phyloP scores from a whole-genome alignment of 2,888 invertebrate genomes.

The Tineola bisselliella region DNA sequence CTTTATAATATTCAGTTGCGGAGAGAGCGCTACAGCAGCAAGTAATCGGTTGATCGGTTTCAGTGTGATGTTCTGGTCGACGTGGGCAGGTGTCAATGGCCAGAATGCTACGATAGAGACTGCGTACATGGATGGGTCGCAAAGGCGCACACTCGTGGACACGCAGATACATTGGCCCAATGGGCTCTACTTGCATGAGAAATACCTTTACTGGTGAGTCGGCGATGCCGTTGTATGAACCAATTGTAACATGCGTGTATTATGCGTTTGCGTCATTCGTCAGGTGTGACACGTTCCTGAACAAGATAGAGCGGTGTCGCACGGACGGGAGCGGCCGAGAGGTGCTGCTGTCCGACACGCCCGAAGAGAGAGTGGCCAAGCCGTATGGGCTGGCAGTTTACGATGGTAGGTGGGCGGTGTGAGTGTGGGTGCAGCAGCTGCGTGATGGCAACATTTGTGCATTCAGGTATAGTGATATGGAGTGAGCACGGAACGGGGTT shows the following conservation, averaged over 20 bases:
- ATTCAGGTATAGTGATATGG: conserved; percentile 73
- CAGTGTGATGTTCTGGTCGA: conserved; percentile 79
- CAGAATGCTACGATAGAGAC: conserved; percentile 69
- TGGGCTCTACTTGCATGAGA: conserved; percentile 68
- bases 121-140: conserved; percentile 79
- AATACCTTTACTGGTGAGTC: conserved; percentile 39
- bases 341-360: conserved; percentile 50
- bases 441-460: too few relatives aligned
- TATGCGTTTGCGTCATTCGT: too few relatives aligned
- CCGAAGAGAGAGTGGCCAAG: conserved; percentile 43
- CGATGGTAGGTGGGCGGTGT: conserved; percentile 37
- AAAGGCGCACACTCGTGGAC: conserved; percentile 64
- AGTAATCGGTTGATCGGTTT: background rate
- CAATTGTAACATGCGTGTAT: background rate
- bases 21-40: too few relatives aligned
- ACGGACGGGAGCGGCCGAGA: conserved; percentile 63
- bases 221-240: too few relatives aligned
- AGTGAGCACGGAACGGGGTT: conserved; percentile 74
- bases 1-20: too few relatives aligned
- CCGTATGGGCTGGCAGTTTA: conserved; percentile 76
- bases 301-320: conserved; percentile 71
- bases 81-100: conserved; percentile 67
- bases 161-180: conserved; percentile 75
- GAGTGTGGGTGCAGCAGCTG: too few relatives aligned
- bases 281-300: conserved; percentile 76